These are phyloP conservation scores for Procambarus virginalis DNA, from an alignment of 1,140 invertebrate genomes.

Conservation along the genomic window DNA sequence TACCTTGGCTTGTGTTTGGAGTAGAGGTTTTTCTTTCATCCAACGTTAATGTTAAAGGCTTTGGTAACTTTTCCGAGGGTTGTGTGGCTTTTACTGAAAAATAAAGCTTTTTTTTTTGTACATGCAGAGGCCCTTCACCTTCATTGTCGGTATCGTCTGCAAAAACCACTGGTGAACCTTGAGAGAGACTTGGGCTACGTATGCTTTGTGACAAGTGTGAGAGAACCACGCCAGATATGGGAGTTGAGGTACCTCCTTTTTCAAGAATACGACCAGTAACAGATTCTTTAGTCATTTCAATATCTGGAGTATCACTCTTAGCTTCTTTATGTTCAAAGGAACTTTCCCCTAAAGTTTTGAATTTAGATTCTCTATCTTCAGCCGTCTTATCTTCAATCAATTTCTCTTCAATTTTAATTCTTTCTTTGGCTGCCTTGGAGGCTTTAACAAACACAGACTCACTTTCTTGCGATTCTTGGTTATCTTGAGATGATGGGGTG, in stretches of 20 bases:
- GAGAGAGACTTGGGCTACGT: not conserved
- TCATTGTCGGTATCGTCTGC: constrained; percentile 53
- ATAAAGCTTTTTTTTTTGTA: constrained; percentile 42
- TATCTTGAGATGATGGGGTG: constrained; percentile 44
- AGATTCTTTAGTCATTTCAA: not conserved
- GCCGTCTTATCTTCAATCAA: constrained; percentile 11
- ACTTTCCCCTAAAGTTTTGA: not conserved
- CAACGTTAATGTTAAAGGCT: not conserved
- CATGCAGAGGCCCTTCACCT: constrained; percentile 22
- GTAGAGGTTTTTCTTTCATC: constrained; percentile 15
- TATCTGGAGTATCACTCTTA: not conserved
- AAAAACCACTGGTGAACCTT: not conserved
- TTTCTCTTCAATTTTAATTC: constrained; percentile 20
- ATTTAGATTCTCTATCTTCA: not conserved
- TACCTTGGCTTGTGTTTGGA: constrained; percentile 51
- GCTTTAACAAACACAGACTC: constrained; percentile 51
- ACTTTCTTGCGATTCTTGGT: constrained; percentile 31
- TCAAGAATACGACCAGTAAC: not conserved
- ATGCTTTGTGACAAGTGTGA: constrained; percentile 35
- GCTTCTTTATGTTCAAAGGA: not conserved
- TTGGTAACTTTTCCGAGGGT: not conserved
- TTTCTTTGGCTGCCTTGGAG: constrained; percentile 31
- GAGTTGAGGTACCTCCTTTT: constrained; percentile 3
- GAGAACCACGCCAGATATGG: constrained; percentile 3
- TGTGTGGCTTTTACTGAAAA: not conserved